A percentile compares a stretch with the other conserved stretches of the same genome.
phyloP scores from a whole-genome alignment of 2,113 vertebrate genomes.

The Baryphthengus martii region DNA sequence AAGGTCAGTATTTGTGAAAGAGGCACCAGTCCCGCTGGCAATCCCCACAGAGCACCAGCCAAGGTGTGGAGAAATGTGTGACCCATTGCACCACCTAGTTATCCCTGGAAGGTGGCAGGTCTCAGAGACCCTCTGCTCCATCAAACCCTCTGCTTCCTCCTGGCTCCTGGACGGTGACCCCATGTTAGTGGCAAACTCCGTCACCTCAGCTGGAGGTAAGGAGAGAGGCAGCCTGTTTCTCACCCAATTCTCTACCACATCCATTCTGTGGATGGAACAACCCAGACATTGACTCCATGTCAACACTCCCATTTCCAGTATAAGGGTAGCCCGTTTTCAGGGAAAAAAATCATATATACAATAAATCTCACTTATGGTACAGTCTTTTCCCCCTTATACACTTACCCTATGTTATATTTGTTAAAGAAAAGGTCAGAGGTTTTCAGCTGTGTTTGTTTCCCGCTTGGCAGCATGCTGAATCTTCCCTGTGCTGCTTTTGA shows the following conservation, averaged over 20 bases:
- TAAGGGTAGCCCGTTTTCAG: background rate
- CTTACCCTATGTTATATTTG: background rate
- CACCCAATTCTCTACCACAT: background rate
- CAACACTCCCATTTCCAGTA: background rate
- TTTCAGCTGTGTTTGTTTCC: background rate
- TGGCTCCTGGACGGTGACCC: too few species aligned
- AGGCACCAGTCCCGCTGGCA: too few species aligned
- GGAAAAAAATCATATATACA: background rate
- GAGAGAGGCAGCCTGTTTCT: background rate
- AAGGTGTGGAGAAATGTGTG: accelerated
- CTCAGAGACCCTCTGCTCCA: background rate
- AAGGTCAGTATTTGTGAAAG: too few species aligned
- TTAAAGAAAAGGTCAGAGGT: background rate
- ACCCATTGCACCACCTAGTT: background rate
- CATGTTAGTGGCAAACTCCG: background rate
- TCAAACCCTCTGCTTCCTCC: background rate
- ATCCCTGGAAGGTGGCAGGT: background rate
- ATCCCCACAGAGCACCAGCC: too few species aligned
- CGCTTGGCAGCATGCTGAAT: background rate
- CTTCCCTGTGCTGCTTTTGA: background rate
- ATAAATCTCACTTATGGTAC: background rate
- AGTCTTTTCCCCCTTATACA: background rate
- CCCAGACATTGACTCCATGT: too few species aligned
- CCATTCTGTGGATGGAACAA: background rate
- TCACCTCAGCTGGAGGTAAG: background rate